Base-by-base conservation (phyloP, 2,888 invertebrate genomes). In the Sinodicranocentrus sp. region DNA sequence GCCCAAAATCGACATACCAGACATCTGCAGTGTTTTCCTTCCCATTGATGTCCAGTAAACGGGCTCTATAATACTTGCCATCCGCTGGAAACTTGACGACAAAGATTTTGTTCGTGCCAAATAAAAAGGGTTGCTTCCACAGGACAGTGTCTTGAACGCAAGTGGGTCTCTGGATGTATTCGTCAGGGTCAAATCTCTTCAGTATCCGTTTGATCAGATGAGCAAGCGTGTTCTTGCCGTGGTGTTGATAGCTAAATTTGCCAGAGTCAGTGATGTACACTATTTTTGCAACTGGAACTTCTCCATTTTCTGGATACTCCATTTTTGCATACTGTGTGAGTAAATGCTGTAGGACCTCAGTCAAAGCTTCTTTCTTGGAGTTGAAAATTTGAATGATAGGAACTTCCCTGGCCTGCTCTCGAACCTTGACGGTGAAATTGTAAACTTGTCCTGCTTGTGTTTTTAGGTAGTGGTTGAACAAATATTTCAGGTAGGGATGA, bases 1-100 rank as follows among this genome's bases (percentile, higher is more conserved):
- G 1, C 17, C 78, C 78, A 26, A 61, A 61, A 61, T 78, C 78
- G 39, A 78, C n/a, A 25, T 21, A 70, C 8, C 28, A 48, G 2
- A 48, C 68, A 0, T 26, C 10, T 1, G 33, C n/a, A 1, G 28
- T 59, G 1, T n/a, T 23, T 8, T 44, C 59, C 15, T 78, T 15
- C 10, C 6, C 15, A 6, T 21, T 57, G 2, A 15, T 6, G 6
- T 33, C 6, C 13, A 19, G 1, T 2, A 54, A 57, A 2, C 43
- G 8, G 3, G 61, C 70, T 1, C 78, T 54, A 52, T 70, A 61
- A 10, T 8, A 28, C 17, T n/a, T 15, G 10, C 13, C 17, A 15
- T 52, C 17, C 2, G 21, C n/a, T n/a, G n/a, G 15, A 8, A 17
- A 10, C 17, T 21, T 59, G 28, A 43, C 68, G 3, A 78, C 15